These are phyloP conservation scores for Plestiodon gilberti DNA, from an alignment of 2,113 vertebrate species.

Conservation along the genomic window DNA sequence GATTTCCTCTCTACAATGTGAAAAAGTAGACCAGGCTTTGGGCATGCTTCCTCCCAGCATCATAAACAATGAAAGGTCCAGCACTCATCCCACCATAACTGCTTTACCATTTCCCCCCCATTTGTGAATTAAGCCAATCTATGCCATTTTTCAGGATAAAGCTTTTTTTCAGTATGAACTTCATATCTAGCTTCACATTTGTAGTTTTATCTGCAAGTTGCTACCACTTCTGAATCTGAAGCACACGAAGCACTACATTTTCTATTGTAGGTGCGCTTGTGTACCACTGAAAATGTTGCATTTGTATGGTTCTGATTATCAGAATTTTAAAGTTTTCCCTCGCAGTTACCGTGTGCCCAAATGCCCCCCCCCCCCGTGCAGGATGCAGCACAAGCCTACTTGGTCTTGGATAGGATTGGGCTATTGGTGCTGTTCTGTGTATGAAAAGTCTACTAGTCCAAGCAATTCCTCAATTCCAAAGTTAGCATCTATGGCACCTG, in stretches of 20 bases:
- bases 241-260: background rate
- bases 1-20: conserved; percentile 4
- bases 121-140: background rate
- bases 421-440: too few relatives aligned
- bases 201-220: background rate
- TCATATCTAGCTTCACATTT: background rate
- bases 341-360: too few relatives aligned
- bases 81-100: too few relatives aligned
- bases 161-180: background rate
- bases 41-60: background rate
- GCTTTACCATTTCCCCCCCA: too few relatives aligned
- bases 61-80: background rate
- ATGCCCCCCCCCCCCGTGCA: too few relatives aligned
- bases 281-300: too few relatives aligned
- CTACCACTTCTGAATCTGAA: background rate
- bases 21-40: background rate
- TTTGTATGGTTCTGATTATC: background rate
- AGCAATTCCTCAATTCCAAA: too few relatives aligned
- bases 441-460: too few relatives aligned
- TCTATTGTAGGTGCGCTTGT: too few relatives aligned
- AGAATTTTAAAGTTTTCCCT: background rate
- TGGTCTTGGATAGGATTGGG: too few relatives aligned
- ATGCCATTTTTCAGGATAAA: background rate
- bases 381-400: too few relatives aligned
- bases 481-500: too few relatives aligned